phyloP scores from a whole-genome alignment of 2,113 vertebrate species.

The Pollachius pollachius region DNA sequence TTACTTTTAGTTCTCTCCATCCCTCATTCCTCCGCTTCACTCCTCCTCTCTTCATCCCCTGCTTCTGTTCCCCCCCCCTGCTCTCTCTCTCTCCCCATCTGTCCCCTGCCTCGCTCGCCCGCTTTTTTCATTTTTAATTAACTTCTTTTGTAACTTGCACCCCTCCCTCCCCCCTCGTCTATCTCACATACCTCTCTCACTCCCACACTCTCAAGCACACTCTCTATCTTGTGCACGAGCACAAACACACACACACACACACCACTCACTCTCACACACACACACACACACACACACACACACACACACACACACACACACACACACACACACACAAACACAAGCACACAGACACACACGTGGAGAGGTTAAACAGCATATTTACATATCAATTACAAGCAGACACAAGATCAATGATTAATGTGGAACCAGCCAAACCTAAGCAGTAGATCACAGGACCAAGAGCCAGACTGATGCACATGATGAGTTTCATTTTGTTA shows the following conservation, averaged over 20 bases:
- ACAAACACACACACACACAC: neutral
- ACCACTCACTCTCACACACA: too few species aligned
- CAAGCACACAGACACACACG: neutral
- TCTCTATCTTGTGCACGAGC: slow-evolving; percentile 1
- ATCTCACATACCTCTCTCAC: slow-evolving; percentile 53
- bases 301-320: slow-evolving; percentile 20
- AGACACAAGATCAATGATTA: slow-evolving; percentile 65
- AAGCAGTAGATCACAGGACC: too few species aligned
- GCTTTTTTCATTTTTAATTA: slow-evolving; percentile 72
- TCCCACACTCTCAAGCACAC: slow-evolving; percentile 42
- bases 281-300: slow-evolving; percentile 23
- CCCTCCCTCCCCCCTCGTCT: neutral
- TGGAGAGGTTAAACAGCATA: slow-evolving; percentile 63
- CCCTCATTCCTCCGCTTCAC: slow-evolving; percentile 20
- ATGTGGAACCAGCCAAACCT: slow-evolving; percentile 18
- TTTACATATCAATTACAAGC: slow-evolving; percentile 73
- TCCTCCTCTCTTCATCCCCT: neutral
- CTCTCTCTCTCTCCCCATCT: slow-evolving; percentile 36
- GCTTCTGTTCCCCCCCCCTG: too few species aligned
- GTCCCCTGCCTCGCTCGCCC: slow-evolving; percentile 12
- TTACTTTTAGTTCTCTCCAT: slow-evolving; percentile 13
- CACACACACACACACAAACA: neutral
- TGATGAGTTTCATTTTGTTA: too few species aligned
- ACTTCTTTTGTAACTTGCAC: slow-evolving; percentile 73
- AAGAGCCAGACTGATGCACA: too few species aligned